Evolutionary conservation across 1,140 invertebrate genomes (phyloP), one percentile per base, ranked within the genome.

Genomic region (Calliphora vicina): DNA sequence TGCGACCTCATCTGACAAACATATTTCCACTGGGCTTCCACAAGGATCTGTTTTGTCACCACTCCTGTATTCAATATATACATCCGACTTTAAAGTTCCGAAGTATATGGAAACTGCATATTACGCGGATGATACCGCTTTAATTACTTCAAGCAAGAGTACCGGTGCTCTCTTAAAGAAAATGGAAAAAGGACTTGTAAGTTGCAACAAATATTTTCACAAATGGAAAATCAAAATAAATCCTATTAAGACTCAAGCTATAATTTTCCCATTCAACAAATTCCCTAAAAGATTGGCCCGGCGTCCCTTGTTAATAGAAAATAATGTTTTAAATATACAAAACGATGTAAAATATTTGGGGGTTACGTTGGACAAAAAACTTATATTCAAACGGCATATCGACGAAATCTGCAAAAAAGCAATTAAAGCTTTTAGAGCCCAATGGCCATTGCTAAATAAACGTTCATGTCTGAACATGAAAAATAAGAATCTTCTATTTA

Each of bases 181-280:
- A 26, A 81, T 81, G 45, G 27, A 61, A 57, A 25, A 42, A 2
- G 23, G 27, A 6, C 25, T 81, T n/a, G 9, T 13, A n/a, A 17
- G 17, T 15, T 81, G 12, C 25, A 23, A 5, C 4, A 61, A 81
- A 71, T 61, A 67, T 13, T 81, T 81, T 26, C 2, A 50, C 1
- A 81, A 81, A 61, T 81, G 43, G 80, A 81, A 81, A 61, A 81
- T 61, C 17, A 61, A 57, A 81, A 81, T 61, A 25, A 81, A 61
- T 25, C 12, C 20, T 2, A 10, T 2, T 45, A 81, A 35, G 9
- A 67, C 26, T 27, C 50, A 73, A 27, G 71, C 71, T 27, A 15
- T 27, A 13, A 73, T 27, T 15, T 73, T 73, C 10, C 71, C 71
- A 8, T 73, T 27, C 15, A 73, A 73, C 13, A 73, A 73, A 20